Percentiles rank a stretch among this genome's conserved stretches.
These are phyloP conservation scores for Bergia sp. DNA, from an alignment of 92 coral and sea anemone species.

Conservation along the genomic window DNA sequence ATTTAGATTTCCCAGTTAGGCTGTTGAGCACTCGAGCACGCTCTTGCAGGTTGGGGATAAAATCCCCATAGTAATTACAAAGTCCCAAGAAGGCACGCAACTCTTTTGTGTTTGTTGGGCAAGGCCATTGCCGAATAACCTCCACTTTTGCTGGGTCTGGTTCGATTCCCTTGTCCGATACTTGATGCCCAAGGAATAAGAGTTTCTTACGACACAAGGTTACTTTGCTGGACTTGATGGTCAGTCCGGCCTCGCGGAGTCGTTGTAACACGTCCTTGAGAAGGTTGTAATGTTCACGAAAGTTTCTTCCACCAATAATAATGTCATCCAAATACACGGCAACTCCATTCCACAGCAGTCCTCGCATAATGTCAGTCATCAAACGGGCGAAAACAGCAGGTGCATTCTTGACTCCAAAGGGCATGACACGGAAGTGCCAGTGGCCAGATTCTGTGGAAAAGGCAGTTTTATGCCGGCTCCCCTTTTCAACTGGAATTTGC, in stretches of 20 bases:
- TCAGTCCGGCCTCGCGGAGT: conserved; percentile 53
- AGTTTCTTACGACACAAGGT: conserved; percentile 49
- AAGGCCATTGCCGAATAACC: conserved; percentile 48
- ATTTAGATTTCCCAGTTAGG: conserved; percentile 56
- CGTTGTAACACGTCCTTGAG: conserved; percentile 51
- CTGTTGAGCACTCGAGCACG: conserved; percentile 60
- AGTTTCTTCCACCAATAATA: conserved; percentile 50
- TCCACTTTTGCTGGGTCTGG: conserved; percentile 50
- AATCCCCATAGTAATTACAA: conserved; percentile 57
- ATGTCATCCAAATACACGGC: conserved; percentile 65
- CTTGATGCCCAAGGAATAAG: conserved; percentile 17
- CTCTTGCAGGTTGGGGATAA: conserved; percentile 56
- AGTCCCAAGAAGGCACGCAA: conserved; percentile 59
- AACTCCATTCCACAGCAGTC: conserved; percentile 54
- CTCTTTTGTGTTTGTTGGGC: conserved; percentile 53
- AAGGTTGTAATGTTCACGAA: conserved; percentile 42
- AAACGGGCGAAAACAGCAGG: conserved; percentile 60
- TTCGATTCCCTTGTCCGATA: not conserved
- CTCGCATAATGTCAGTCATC: conserved; percentile 61
- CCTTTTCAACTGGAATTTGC: conserved; percentile 48
- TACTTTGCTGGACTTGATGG: conserved; percentile 55
- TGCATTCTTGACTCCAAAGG: conserved; percentile 60
- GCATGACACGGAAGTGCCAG: conserved; percentile 61
- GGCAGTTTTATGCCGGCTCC: conserved; percentile 37
- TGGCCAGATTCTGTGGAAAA: conserved; percentile 54